Base-by-base conservation (phyloP, 2,797 vertebrate genomes). In the Protonibea diacanthus region DNA sequence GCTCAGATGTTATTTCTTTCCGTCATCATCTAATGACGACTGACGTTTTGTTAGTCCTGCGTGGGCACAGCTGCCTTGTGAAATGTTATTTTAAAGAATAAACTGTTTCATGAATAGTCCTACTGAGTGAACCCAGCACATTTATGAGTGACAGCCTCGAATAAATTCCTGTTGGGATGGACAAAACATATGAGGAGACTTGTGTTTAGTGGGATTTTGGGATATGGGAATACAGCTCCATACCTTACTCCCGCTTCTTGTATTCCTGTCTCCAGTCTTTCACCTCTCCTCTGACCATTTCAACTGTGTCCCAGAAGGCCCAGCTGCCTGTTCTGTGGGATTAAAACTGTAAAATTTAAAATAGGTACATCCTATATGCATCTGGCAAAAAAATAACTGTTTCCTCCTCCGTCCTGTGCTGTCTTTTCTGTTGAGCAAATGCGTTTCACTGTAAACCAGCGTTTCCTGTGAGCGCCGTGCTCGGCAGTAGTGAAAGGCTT, bases 141-240 rank as follows among this genome's bases (percentile, higher is more conserved):
- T 87, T 83, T 77, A 82, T 70, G 83, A 77, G 44, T 74, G 82
- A 82, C 82, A 76, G 71, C 63, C 65, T 29, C 49, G 49, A 70
- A 38, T 74, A 63, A 76, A 63, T 14, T 57, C 17, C 68, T 45
- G 65, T 63, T 38, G 23, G 75, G 71, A 90, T 91, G 81, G 80
- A 87, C 67, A 87, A 90, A 91, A 88, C 84, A 90, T 84, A 86
- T 89, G 86, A 74, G 57, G 27, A 70, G 17, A 21, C 51, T 72
- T 25, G 42, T 38, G 45, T 76, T 51, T 23, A 33, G 47, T 62
- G 52, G 21, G 67, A 71, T 70, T 86, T 53, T 82, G 51, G 76
- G 60, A 66, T 48, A 67, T 78, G 63, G 73, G 76, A 89, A 76
- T 60, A 60, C 44, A 55, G 60, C 51, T 69, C 45, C 60, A 74